Evolutionary conservation across 2,797 vertebrate species (phyloP), one percentile per base, ranked within the genome.

Genomic region (Columba guinea): DNA sequence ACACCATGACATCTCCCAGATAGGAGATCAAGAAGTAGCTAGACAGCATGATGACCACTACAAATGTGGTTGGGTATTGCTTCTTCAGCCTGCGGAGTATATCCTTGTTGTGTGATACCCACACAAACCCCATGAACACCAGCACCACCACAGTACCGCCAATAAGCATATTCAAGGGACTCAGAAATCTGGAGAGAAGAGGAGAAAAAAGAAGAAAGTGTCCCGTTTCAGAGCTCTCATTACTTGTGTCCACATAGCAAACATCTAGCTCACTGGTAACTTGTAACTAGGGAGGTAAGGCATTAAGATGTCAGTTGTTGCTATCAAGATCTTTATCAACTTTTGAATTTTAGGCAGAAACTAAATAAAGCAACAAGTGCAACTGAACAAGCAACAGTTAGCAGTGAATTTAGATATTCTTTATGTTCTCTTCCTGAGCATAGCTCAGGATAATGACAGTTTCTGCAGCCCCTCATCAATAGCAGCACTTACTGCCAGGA

Each of bases 11-110:
- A 0, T 99, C 99, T 16, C 99, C 99, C 24, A 98, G 99, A 93
- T 99, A 97, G 37, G 98, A 99, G 84, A 99, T 98, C 97, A 99
- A 89, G 91, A 99, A 98, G 98, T 99, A 99, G 97, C 99, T 99
- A 79, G 98, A 98, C 84, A 98, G 88, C 98, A 99, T 98, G 83
- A 99, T 98, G 35, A 86, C 97, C 63, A 98, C 52, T 14, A 99
- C 97, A 51, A 99, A 99, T 1, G 98, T 90, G 12, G 98, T 98
- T 49, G 99, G 99, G 92, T 99, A 99, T 93, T 98, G 99, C 98
- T 97, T 99, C 97, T 99, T 99, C 97, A 99, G 98, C 93, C 98
- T 99, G 97, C 99, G 99, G 79, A 99, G 98, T 34, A 98, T 55
- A 64, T 98, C 97, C 96, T 99, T 98, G 97, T 99, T 99, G 96